Percentiles rank a stretch among this genome's conserved stretches.
Evolutionary conservation across 2,888 invertebrate species (phyloP).

Genomic region (Mythimna impura): DNA sequence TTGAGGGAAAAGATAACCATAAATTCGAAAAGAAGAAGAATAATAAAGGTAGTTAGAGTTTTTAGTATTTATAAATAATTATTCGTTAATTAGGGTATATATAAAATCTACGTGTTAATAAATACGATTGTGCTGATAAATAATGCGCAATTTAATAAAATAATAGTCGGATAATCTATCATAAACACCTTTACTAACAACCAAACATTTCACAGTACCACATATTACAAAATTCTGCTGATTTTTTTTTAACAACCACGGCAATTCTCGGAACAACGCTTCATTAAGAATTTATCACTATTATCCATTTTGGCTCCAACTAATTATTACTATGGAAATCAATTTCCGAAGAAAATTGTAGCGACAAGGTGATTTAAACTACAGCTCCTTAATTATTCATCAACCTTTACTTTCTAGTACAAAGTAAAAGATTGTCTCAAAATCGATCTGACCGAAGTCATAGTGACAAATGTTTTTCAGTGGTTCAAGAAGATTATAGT

Average conservation of each 20-base stretch:
- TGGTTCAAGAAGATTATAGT: background rate
- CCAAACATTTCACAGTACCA: conserved; percentile 6
- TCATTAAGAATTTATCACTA: conserved; percentile 31
- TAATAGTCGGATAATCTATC: background rate
- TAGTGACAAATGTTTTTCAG: conserved; percentile 8
- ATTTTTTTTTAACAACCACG: conserved; percentile 18
- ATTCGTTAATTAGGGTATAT: background rate
- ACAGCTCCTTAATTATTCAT: conserved; percentile 27
- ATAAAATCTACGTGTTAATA: background rate
- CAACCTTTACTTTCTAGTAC: conserved; percentile 14
- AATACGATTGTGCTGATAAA: background rate
- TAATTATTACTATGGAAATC: conserved; percentile 41
- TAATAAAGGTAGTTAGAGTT: too few species aligned
- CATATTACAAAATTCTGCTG: conserved; percentile 5
- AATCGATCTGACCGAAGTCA: conserved; percentile 6
- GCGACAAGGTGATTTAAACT: conserved; percentile 12
- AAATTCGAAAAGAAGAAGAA: too few species aligned
- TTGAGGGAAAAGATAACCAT: too few species aligned
- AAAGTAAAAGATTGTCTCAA: conserved; percentile 8
- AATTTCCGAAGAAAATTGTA: conserved; percentile 36
- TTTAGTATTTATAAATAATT: too few species aligned
- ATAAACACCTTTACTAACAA: background rate
- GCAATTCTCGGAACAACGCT: conserved; percentile 7
- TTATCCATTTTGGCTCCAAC: conserved; percentile 23
- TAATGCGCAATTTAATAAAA: background rate